Evolutionary conservation across 2,888 invertebrate species (phyloP), one percentile per base, ranked within the genome.

Genomic region (Trissoscelio sp.): DNA sequence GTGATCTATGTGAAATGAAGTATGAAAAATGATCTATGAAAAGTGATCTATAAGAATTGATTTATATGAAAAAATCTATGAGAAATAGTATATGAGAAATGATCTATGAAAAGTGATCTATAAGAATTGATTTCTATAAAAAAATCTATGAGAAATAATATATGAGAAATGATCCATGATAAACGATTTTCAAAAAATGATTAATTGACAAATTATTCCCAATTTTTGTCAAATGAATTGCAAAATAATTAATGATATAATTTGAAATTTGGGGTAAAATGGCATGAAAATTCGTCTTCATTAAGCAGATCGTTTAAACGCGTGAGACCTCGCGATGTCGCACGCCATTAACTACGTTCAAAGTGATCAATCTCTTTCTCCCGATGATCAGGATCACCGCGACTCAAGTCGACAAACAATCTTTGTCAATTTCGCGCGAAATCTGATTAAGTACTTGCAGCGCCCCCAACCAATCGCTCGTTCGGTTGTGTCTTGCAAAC

Each of bases 341-440:
- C 72, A 58, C 57, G 82, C 67, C 79, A 79, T 74, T 70, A 79
- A 75, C 66, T 62, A 72, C 20, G 70, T 55, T 79, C 72, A 51
- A 75, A 79, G 79, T 66, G 79, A 82, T 82, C 79, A 82, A 79
- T 82, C 82, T 82, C 67, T 78, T 79, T 82, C 79, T 60, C 67
- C 18, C 70, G 70, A 79, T 75, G 66, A 82, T 82, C 79, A 62
- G 79, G 79, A 82, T 82, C 72, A 82, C 79, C 78, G 75, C 82
- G 79, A 64, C 69, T 55, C 64, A 53, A 84, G 82, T 82, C 83
- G 83, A 79, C 84, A 86, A 87, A 89, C 90, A 90, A 90, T 90
- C 87, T 88, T 90, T 85, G 88, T 86, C 88, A 90, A 89, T 89
- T 90, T 88, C 84, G 85, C 83, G 39, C 53, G 58, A 67, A 84